phyloP scores from a whole-genome alignment of 2,888 invertebrate genomes.

The Eledona agricola region DNA sequence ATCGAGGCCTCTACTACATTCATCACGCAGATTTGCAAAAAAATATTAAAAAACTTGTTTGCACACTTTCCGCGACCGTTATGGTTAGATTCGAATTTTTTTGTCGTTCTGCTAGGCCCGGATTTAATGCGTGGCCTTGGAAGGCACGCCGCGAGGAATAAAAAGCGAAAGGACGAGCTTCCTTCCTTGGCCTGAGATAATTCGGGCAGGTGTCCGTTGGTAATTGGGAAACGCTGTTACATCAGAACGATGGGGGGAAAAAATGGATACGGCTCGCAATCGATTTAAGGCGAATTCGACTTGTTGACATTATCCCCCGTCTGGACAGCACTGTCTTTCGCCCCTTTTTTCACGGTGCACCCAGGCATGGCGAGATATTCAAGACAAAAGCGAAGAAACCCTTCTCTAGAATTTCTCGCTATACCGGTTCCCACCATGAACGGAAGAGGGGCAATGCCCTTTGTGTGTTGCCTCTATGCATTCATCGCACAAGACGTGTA shows the following conservation, averaged over 20 bases:
- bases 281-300: constrained; percentile 11
- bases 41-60: constrained; percentile 29
- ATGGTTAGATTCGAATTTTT: constrained; percentile 31
- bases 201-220: background rate
- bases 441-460: constrained; percentile 38
- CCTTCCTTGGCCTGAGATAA: constrained; percentile 6
- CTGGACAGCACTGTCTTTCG: constrained; percentile 15
- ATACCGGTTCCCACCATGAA: constrained; percentile 43
- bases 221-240: background rate
- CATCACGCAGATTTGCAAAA: background rate
- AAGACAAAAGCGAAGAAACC: constrained; percentile 46
- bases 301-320: constrained; percentile 9
- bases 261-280: too few relatives aligned
- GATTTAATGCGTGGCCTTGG: constrained; percentile 35
- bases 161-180: constrained; percentile 27
- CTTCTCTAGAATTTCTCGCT: constrained; percentile 35
- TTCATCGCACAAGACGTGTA: constrained; percentile 26
- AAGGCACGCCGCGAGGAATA: constrained; percentile 17
- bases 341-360: constrained; percentile 35
- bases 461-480: constrained; percentile 29
- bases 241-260: constrained; percentile 1
- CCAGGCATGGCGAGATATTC: constrained; percentile 41
- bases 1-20: constrained; percentile 15
- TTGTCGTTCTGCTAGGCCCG: constrained; percentile 25
- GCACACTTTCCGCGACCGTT: constrained; percentile 33